These are phyloP conservation scores for Lordiphosa fenestrarum DNA, from an alignment of 2,888 invertebrate genomes.

Conservation along the genomic window DNA sequence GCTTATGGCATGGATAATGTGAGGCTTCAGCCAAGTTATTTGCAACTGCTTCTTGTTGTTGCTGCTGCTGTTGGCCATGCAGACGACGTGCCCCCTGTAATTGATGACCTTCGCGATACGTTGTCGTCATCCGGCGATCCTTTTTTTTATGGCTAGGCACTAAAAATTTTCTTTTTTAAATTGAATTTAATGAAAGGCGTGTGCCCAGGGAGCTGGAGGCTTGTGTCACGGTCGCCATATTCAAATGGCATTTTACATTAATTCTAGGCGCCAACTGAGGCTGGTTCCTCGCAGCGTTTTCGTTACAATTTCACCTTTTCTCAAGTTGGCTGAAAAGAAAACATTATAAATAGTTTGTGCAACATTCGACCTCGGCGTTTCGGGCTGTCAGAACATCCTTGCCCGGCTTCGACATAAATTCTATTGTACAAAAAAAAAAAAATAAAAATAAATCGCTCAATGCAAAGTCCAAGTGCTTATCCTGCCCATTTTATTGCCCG, in stretches of 20 bases:
- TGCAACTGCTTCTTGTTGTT: slow-evolving; percentile 56
- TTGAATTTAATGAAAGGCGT: slow-evolving; percentile 74
- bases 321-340: not conserved
- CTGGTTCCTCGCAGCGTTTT: slow-evolving; percentile 3
- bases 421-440: slow-evolving; percentile 43
- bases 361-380: not conserved
- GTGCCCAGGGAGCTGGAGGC: slow-evolving; percentile 32
- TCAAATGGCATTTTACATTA: slow-evolving; percentile 57
- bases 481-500: slow-evolving; percentile 61
- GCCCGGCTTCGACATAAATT: slow-evolving; percentile 43
- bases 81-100: slow-evolving; percentile 56
- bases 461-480: slow-evolving; percentile 71
- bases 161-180: slow-evolving; percentile 65
- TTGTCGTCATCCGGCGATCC: slow-evolving; percentile 49
- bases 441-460: slow-evolving; percentile 63
- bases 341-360: slow-evolving; percentile 2
- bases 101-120: slow-evolving; percentile 73
- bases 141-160: slow-evolving; percentile 66
- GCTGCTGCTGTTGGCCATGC: slow-evolving; percentile 41
- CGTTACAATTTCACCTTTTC: not conserved
- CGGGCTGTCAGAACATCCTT: not conserved
- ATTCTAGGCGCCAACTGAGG: slow-evolving; percentile 18
- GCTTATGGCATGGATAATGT: slow-evolving; percentile 68
- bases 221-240: slow-evolving; percentile 44
- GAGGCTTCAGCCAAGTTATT: slow-evolving; percentile 69